Percentiles rank a stretch among this genome's conserved stretches.
phyloP scores from a whole-genome alignment of 2,113 vertebrate genomes.

The Puntigrus tetrazona region DNA sequence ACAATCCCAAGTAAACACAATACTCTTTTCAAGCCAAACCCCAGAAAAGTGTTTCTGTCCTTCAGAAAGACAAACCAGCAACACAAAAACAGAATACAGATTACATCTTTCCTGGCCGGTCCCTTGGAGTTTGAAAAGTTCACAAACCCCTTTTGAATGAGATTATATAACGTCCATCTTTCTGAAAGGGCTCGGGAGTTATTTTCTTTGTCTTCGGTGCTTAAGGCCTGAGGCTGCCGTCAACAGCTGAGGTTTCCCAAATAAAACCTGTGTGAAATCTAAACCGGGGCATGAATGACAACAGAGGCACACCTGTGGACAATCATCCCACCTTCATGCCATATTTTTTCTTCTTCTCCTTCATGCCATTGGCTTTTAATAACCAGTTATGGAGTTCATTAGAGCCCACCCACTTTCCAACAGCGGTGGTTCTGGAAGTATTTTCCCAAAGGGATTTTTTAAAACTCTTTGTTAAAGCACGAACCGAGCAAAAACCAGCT shows the following conservation, averaged over 20 bases:
- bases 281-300: constrained; percentile 8
- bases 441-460: neutral
- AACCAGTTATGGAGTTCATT: neutral
- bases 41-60: neutral
- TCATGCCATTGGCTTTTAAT: neutral
- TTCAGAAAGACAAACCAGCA: neutral
- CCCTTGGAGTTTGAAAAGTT: neutral
- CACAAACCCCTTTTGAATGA: constrained; percentile 22
- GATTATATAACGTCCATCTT: constrained; percentile 33
- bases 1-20: constrained; percentile 21
- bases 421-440: neutral
- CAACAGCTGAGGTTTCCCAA: constrained; percentile 42
- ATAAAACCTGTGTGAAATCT: constrained; percentile 36
- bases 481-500: neutral
- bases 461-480: neutral
- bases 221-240: neutral
- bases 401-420: neutral
- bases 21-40: neutral
- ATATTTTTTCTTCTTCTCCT: neutral
- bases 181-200: constrained; percentile 10
- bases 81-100: constrained; percentile 5
- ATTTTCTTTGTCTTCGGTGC: constrained; percentile 29
- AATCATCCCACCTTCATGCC: constrained; percentile 5
- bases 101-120: constrained; percentile 17
- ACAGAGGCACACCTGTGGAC: constrained; percentile 34